Percentiles rank a stretch among this genome's conserved stretches.
Evolutionary conservation across 2,113 vertebrate species (phyloP).

Genomic region (Malurus melanocephalus): DNA sequence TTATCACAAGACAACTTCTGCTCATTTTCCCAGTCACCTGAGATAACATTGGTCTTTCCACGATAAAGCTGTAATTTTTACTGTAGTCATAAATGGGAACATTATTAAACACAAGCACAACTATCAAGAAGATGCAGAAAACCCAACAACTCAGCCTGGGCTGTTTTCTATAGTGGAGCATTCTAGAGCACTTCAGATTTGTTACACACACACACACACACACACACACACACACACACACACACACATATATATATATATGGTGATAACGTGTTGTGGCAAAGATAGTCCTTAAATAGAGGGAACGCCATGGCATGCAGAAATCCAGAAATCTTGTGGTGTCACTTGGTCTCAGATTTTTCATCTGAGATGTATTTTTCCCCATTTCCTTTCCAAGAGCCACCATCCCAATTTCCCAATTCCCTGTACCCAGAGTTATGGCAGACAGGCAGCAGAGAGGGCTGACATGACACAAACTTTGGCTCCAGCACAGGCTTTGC

Average conservation of each 20-base stretch:
- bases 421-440: neutral
- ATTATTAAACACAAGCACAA: neutral
- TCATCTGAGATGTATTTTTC: neutral
- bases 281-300: neutral
- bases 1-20: neutral
- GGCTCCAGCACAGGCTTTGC: neutral
- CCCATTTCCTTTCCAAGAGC: neutral
- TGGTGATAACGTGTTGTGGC: neutral
- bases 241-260: too few relatives aligned
- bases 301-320: fast-evolving
- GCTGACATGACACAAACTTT: neutral
- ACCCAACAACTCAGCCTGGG: neutral
- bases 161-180: neutral
- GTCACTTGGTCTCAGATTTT: neutral
- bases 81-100: neutral
- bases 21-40: neutral
- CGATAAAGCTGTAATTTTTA: neutral
- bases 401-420: neutral
- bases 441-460: neutral
- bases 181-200: neutral
- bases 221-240: too few relatives aligned
- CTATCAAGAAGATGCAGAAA: neutral
- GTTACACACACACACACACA: too few relatives aligned
- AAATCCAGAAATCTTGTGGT: neutral
- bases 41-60: neutral